Evolutionary conservation across 2,888 invertebrate genomes (phyloP), one percentile per base, ranked within the genome.

Genomic region (Eupeodes luniger): DNA sequence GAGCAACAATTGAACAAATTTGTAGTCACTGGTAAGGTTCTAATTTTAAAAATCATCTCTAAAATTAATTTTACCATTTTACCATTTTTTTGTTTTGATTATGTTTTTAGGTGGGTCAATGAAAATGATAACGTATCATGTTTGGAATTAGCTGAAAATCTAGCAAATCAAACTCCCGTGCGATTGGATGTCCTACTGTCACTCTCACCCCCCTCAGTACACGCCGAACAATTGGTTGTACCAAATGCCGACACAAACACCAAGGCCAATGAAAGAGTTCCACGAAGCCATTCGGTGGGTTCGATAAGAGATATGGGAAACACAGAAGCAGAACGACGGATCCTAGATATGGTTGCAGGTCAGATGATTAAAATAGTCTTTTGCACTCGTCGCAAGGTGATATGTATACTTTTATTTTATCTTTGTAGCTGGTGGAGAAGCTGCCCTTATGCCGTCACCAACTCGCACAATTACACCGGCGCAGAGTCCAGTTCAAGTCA

Each of bases 1-100:
- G 99, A 90, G 98, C 99, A 10, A 97, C 97, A 91, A 98, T 99
- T 90, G 97, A 97, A 88, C 98, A 98, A 93, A 98, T 99, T 89
- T 98, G 99, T 92, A 96, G 96, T 62, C 98, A 99, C 94, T 97
- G 98, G 97, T 95, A 92, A 94, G 94, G 0, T 55, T 14, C 0
- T 4, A 36, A 16, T 10, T 36, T 53, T 94, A 86, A 61, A n/a
- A 40, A 1, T 34, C 2, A 1, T 47, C 16, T 36, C 11, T 47
- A 19, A 14, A n/a, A n/a, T 19, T 10, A 51, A 14, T 36, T 14
- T 1, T 44, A 40, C 14, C 14, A 44, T 36, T 19, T 14, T 2
- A 14, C 1, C n/a, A 1, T 19, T 19, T 19, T 19, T 19, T 19
- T 14, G 62, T 4, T 27, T 47, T 11, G 14, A 67, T n/a, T n/a